Conservation (phyloP, 2,113 vertebrate genomes). For the Myanophis thanlyinensis region DNA sequence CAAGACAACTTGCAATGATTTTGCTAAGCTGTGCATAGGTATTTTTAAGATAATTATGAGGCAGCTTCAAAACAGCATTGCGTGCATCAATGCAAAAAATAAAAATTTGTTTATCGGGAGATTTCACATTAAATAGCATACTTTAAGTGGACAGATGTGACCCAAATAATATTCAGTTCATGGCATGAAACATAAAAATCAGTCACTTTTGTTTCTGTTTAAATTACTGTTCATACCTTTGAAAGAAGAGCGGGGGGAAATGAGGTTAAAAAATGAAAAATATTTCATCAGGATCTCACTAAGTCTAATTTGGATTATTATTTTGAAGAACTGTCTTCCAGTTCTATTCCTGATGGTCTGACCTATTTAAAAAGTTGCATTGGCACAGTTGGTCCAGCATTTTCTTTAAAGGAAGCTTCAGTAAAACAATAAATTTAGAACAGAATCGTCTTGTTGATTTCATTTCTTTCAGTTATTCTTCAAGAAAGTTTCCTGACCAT, state of each 20-base stretch:
- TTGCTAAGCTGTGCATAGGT: conserved; percentile 46
- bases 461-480: background rate
- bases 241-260: background rate
- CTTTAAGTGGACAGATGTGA: conserved; percentile 20
- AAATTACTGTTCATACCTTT: background rate
- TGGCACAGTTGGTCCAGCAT: background rate
- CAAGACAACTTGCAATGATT: conserved; percentile 53
- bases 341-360: background rate
- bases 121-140: conserved; percentile 32
- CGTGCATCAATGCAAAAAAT: conserved; percentile 34
- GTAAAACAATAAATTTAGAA: background rate
- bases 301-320: background rate
- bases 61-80: conserved; percentile 19
- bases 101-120: conserved; percentile 39
- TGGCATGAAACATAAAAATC: conserved; percentile 35
- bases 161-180: conserved; percentile 2
- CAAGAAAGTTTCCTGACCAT: background rate
- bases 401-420: background rate
- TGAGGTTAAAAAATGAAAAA: background rate
- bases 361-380: background rate
- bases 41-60: conserved; percentile 54
- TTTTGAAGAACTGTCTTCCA: background rate
- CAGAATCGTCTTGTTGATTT: background rate
- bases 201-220: background rate
- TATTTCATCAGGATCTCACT: background rate